phyloP scores from a whole-genome alignment of 1,140 invertebrate species.

The Eurytemora carolleeae region DNA sequence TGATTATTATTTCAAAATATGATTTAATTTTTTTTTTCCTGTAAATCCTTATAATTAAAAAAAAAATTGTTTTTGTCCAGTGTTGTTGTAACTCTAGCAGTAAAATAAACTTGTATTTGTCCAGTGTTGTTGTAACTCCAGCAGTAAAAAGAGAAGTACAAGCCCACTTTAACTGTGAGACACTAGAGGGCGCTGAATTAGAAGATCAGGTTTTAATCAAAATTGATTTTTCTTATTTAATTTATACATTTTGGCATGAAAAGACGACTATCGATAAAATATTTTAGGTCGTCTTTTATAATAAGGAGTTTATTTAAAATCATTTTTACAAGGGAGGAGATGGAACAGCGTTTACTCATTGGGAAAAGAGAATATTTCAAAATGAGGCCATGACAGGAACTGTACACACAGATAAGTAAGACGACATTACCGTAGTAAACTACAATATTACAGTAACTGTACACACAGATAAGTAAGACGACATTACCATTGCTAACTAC shows the following conservation, averaged over 20 bases:
- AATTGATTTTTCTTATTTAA: background rate
- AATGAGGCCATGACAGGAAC: conserved; percentile 99
- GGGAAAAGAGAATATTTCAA: conserved; percentile 93
- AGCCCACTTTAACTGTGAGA: conserved; percentile 69
- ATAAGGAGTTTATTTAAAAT: too few relatives aligned
- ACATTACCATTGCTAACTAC: too few relatives aligned
- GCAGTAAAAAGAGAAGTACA: conserved; percentile 53
- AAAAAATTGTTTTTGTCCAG: too few relatives aligned
- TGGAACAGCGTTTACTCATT: conserved; percentile 88
- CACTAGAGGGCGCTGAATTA: conserved; percentile 83
- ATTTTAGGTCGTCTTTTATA: too few relatives aligned
- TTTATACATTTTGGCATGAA: too few relatives aligned
- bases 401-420: conserved; percentile 67
- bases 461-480: conserved; percentile 79
- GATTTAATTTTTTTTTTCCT: background rate
- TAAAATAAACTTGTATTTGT: too few relatives aligned
- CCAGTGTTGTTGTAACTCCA: conserved; percentile 81
- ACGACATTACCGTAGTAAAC: too few relatives aligned
- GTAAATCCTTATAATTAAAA: background rate
- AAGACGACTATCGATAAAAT: too few relatives aligned
- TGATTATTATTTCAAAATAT: background rate
- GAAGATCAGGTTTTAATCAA: conserved; percentile 54
- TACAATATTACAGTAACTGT: conserved; percentile 95
- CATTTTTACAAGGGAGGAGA: conserved; percentile 57
- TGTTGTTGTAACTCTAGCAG: conserved; percentile 77